Percentiles rank a stretch among this genome's conserved stretches.
These are phyloP conservation scores for Tenebrio molitor DNA, from an alignment of 1,140 invertebrate genomes.

Conservation along the genomic window DNA sequence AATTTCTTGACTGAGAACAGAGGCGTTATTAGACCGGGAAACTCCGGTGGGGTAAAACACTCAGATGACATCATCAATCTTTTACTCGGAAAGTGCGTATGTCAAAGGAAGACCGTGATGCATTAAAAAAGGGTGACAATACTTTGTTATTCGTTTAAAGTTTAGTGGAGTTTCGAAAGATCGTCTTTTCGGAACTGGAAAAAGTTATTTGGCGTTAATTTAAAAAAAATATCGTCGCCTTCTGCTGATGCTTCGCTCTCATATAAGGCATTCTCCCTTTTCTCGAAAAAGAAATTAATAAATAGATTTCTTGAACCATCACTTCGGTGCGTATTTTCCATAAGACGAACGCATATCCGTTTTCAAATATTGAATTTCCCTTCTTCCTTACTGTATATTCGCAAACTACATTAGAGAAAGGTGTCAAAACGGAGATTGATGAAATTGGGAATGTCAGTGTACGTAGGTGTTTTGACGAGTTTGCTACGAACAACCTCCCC, in stretches of 20 bases:
- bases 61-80: conserved; percentile 30
- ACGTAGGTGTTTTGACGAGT: conserved; percentile 20
- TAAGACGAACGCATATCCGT: conserved; percentile 16
- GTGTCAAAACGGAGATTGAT: conserved; percentile 40
- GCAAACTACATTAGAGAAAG: conserved; percentile 26
- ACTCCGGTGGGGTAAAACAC: neutral
- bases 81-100: neutral
- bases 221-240: neutral
- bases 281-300: conserved; percentile 15
- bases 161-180: conserved; percentile 1
- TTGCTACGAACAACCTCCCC: conserved; percentile 1
- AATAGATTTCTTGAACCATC: conserved; percentile 33
- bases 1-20: conserved; percentile 12
- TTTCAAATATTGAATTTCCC: conserved; percentile 29
- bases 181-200: conserved; percentile 5
- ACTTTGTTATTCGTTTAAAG: conserved; percentile 38
- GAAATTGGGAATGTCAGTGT: conserved; percentile 34
- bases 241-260: neutral
- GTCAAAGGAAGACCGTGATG: conserved; percentile 22
- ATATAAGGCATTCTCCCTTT: neutral
- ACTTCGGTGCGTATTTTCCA: conserved; percentile 23
- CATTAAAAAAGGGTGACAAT: conserved; percentile 29
- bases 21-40: conserved; percentile 3
- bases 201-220: conserved; percentile 12
- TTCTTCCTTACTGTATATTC: conserved; percentile 17